phyloP scores from a whole-genome alignment of 2,888 invertebrate species.

The Pycnomerus fuliginosus region DNA sequence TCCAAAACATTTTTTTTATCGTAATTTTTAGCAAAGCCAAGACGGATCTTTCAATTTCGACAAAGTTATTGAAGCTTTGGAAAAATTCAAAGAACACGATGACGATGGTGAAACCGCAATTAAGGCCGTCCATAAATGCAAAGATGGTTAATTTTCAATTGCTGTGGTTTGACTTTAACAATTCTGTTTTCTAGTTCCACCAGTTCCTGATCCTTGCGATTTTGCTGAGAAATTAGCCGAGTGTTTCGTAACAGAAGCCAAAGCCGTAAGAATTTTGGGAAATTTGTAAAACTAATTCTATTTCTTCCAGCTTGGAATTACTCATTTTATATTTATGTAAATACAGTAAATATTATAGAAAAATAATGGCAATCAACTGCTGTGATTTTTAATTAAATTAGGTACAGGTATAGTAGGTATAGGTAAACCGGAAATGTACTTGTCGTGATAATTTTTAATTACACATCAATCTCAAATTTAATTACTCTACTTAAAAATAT shows the following conservation, averaged over 20 bases:
- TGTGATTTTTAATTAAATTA: not conserved
- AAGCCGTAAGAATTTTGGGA: conserved; percentile 1
- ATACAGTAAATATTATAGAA: too few relatives aligned
- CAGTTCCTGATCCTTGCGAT: conserved; percentile 6
- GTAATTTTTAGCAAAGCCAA: not conserved
- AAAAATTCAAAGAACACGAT: not conserved
- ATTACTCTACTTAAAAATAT: too few relatives aligned
- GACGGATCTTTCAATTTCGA: not conserved
- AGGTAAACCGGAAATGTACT: not conserved
- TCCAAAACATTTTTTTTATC: not conserved
- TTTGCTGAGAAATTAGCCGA: conserved; percentile 1
- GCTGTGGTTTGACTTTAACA: not conserved
- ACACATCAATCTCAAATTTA: too few relatives aligned
- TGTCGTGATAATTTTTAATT: not conserved
- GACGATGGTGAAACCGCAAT: not conserved
- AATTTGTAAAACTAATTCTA: not conserved
- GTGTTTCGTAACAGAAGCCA: conserved; percentile 6
- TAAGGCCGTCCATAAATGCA: not conserved
- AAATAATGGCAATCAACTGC: not conserved
- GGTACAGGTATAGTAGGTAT: not conserved
- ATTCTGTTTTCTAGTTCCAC: conserved; percentile 3
- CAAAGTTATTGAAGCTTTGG: not conserved
- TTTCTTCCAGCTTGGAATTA: conserved; percentile 5
- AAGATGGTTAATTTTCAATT: not conserved
- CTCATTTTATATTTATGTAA: too few relatives aligned